A percentile compares a stretch with the other conserved stretches of the same genome.
These are phyloP conservation scores for Neodiprion lecontei DNA, from an alignment of 1,140 invertebrate genomes.

Conservation along the genomic window DNA sequence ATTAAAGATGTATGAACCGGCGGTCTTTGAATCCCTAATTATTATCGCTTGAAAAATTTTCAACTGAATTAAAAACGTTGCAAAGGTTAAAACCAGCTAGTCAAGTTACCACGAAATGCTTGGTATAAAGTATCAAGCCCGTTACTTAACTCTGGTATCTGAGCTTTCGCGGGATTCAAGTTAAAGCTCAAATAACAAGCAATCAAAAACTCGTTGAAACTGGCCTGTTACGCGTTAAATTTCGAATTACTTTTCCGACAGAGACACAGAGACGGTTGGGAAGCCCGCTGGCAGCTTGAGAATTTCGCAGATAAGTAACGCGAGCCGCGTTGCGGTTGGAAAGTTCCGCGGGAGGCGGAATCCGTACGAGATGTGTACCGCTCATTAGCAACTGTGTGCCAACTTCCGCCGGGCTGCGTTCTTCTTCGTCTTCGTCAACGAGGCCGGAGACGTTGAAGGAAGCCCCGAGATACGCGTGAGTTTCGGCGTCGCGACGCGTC, in stretches of 20 bases:
- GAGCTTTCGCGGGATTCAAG: too few species aligned
- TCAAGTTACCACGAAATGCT: too few species aligned
- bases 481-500: neutral
- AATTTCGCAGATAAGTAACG: neutral
- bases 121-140: too few species aligned
- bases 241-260: neutral
- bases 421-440: conserved; percentile 16
- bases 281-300: neutral
- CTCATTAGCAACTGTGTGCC: conserved; percentile 52
- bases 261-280: neutral
- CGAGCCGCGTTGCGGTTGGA: neutral
- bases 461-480: neutral
- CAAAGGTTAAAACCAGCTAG: too few species aligned
- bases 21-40: too few species aligned
- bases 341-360: neutral
- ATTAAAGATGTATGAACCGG: too few species aligned
- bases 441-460: neutral
- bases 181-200: too few species aligned
- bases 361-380: conserved; percentile 35
- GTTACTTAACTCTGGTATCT: too few species aligned
- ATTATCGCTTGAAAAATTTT: too few species aligned
- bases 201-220: too few species aligned
- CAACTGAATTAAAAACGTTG: too few species aligned
- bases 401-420: conserved; percentile 46
- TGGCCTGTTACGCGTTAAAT: neutral